phyloP scores from a whole-genome alignment of 2,797 vertebrate genomes.

The Danio tinwini region DNA sequence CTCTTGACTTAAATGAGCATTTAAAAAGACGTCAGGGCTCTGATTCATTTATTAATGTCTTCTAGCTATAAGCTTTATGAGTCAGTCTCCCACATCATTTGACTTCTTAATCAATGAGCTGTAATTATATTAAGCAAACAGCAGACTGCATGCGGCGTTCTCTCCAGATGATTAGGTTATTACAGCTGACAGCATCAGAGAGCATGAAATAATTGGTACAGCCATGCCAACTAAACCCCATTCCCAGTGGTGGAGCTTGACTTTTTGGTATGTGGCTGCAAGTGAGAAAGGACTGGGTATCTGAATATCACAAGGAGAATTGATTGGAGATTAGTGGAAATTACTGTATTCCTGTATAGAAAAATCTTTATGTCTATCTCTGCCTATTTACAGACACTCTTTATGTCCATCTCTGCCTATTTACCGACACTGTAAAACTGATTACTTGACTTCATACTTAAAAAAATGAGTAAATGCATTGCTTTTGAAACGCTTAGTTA shows the following conservation, averaged over 20 bases:
- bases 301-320: neutral
- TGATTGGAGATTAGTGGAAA: neutral
- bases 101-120: conserved; percentile 38
- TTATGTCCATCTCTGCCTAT: too few relatives aligned
- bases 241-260: neutral
- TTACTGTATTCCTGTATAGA: neutral
- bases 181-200: conserved; percentile 33
- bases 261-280: conserved; percentile 4
- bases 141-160: conserved; percentile 30
- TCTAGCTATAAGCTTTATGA: conserved; percentile 15
- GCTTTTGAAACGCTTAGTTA: too few relatives aligned
- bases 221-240: conserved; percentile 9
- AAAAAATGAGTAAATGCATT: too few relatives aligned
- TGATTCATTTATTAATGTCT: neutral
- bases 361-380: too few relatives aligned
- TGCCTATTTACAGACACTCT: too few relatives aligned
- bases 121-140: conserved; percentile 42
- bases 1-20: neutral
- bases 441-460: too few relatives aligned
- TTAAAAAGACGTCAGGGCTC: neutral
- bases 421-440: too few relatives aligned
- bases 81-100: conserved; percentile 22
- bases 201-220: conserved; percentile 37
- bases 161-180: conserved; percentile 25
- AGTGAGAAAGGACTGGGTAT: neutral